phyloP scores from a whole-genome alignment of 2,797 vertebrate species.

The Allobates femoralis region DNA sequence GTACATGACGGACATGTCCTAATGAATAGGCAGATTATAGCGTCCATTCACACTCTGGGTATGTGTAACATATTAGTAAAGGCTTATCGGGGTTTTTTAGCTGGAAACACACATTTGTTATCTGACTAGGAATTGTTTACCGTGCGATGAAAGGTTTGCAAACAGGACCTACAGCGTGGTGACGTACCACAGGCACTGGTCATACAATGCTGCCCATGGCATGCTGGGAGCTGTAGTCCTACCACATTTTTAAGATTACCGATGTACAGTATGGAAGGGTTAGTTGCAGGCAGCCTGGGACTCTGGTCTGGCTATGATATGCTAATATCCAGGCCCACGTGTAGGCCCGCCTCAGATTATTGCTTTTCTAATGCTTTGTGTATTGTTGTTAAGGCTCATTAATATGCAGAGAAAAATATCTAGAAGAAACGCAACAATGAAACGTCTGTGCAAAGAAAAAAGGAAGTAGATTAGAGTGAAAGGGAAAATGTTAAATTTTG shows the following conservation, averaged over 20 bases:
- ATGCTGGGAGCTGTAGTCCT: not conserved
- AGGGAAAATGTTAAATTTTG: conserved; percentile 40
- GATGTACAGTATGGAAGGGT: not conserved
- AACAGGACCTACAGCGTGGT: not conserved
- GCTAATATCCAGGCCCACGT: conserved; percentile 14
- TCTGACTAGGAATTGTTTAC: not conserved
- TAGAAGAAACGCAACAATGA: conserved; percentile 35
- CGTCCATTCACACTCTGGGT: no score
- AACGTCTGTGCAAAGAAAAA: conserved; percentile 1
- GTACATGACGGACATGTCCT: no score
- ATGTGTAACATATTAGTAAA: not conserved
- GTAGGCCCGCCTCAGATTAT: conserved; percentile 1
- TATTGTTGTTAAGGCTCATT: conserved; percentile 39
- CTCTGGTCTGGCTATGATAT: conserved; percentile 4
- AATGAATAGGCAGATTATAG: no score
- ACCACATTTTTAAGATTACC: no score
- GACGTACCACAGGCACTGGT: not conserved
- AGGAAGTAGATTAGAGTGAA: conserved; percentile 38
- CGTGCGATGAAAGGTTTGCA: not conserved
- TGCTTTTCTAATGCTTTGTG: conserved; percentile 44
- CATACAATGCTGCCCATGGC: no score
- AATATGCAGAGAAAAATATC: conserved; percentile 38
- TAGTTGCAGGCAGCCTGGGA: not conserved
- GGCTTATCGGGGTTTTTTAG: not conserved
- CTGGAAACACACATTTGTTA: not conserved